These are phyloP conservation scores for Ailuropoda melanoleuca DNA, from an alignment of 2,113 vertebrate genomes.

Conservation along the genomic window DNA sequence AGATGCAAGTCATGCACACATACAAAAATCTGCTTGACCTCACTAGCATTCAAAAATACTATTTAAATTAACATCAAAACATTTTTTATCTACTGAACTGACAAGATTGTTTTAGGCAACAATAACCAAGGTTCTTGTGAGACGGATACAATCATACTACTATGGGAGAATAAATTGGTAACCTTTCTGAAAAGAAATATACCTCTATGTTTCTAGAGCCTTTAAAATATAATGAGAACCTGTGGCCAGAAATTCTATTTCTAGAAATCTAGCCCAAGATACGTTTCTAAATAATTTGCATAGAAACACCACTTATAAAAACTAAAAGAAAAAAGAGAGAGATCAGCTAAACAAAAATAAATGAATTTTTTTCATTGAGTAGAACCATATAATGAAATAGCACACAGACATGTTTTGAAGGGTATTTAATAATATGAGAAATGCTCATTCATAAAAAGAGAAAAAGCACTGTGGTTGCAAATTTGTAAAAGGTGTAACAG, in stretches of 20 bases:
- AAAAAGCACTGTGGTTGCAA: neutral
- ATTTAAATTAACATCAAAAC: neutral
- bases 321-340: neutral
- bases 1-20: neutral
- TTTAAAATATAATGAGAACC: neutral
- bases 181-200: neutral
- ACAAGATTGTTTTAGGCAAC: conserved; percentile 15
- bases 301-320: neutral
- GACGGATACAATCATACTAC: neutral
- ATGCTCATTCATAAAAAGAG: neutral
- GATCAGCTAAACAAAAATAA: conserved; percentile 5
- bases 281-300: neutral
- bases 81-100: neutral
- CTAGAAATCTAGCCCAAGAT: neutral
- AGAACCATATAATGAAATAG: neutral
- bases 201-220: neutral
- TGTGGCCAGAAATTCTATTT: neutral
- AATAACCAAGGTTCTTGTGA: neutral
- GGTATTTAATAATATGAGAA: neutral
- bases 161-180: neutral
- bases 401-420: neutral
- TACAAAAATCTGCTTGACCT: neutral
- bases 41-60: conserved; percentile 12
- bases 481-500: neutral
- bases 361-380: neutral